phyloP scores from a whole-genome alignment of 30 jellyfish, hydroid and myxozoan species.

The Aurelia coerulea region DNA sequence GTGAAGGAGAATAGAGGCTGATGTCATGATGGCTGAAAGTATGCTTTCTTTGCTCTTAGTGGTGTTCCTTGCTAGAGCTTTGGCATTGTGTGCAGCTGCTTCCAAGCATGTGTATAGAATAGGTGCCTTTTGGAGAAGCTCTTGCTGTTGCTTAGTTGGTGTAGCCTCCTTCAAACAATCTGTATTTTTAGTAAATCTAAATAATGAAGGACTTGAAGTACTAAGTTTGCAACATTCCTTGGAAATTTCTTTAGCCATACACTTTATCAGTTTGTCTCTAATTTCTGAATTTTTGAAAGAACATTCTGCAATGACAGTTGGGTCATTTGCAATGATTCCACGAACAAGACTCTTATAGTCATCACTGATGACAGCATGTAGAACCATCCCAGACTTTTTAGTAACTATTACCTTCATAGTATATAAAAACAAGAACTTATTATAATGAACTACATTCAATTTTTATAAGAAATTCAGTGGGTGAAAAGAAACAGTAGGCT shows the following conservation, averaged over 20 bases:
- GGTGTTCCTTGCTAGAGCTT: slow-evolving; percentile 49
- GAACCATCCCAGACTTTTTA: slow-evolving; percentile 13
- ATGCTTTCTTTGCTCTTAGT: slow-evolving; percentile 46
- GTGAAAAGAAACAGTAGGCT: no score
- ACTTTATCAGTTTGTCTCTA: slow-evolving; percentile 22
- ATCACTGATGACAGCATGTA: slow-evolving; percentile 38
- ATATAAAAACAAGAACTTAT: no score
- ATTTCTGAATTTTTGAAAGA: slow-evolving; percentile 31
- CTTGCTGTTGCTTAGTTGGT: slow-evolving; percentile 47
- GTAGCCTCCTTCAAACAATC: slow-evolving; percentile 36
- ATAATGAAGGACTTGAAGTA: slow-evolving; percentile 29
- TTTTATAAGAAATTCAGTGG: no score
- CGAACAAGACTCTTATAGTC: slow-evolving; percentile 41
- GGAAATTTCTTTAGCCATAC: slow-evolving; percentile 38
- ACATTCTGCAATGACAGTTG: slow-evolving; percentile 45
- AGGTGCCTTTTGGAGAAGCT: slow-evolving; percentile 40
- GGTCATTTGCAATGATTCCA: slow-evolving; percentile 41
- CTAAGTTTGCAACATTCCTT: slow-evolving; percentile 30
- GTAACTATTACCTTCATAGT: no score
- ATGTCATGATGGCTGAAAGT: slow-evolving; percentile 43
- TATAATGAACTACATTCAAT: no score
- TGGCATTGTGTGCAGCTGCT: slow-evolving; percentile 42
- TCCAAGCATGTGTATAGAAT: slow-evolving; percentile 35
- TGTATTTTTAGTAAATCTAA: slow-evolving; percentile 17
- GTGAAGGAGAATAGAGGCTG: slow-evolving; percentile 42